phyloP scores from a whole-genome alignment of 2,797 vertebrate species.

The Gallinago solitaria region DNA sequence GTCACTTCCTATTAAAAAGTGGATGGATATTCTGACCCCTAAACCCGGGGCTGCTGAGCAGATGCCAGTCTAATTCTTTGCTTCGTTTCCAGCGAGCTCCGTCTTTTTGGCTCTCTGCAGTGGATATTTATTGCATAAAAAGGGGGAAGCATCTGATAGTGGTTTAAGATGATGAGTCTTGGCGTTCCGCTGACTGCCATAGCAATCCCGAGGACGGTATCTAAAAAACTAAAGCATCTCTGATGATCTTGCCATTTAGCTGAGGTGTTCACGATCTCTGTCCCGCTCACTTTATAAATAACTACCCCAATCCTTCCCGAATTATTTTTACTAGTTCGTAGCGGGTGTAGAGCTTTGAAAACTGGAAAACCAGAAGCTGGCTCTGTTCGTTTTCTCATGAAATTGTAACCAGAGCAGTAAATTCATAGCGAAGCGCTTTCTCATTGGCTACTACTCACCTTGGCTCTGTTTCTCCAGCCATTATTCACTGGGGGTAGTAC shows the following conservation, averaged over 20 bases:
- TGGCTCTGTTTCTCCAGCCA: constrained; percentile 27
- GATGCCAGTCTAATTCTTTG: neutral
- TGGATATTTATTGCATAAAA: neutral
- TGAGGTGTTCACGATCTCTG: neutral
- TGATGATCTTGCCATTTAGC: neutral
- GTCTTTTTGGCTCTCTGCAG: neutral
- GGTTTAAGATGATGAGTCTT: neutral
- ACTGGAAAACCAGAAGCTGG: neutral
- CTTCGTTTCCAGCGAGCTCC: neutral
- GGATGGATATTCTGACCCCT: neutral
- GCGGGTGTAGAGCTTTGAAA: neutral
- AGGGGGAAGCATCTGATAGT: neutral
- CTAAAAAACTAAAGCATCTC: neutral
- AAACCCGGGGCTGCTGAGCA: neutral
- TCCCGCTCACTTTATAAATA: neutral
- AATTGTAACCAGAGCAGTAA: constrained; percentile 46
- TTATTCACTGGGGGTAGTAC: constrained; percentile 21
- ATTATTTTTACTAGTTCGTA: neutral
- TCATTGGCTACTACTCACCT: constrained; percentile 55
- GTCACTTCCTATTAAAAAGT: neutral
- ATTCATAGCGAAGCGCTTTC: constrained; percentile 49
- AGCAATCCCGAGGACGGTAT: neutral
- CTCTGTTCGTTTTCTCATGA: constrained; percentile 36
- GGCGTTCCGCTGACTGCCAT: neutral
- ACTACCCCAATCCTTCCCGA: neutral